Base-by-base conservation (phyloP, 2,888 invertebrate genomes). In the Coenonympha arcania region DNA sequence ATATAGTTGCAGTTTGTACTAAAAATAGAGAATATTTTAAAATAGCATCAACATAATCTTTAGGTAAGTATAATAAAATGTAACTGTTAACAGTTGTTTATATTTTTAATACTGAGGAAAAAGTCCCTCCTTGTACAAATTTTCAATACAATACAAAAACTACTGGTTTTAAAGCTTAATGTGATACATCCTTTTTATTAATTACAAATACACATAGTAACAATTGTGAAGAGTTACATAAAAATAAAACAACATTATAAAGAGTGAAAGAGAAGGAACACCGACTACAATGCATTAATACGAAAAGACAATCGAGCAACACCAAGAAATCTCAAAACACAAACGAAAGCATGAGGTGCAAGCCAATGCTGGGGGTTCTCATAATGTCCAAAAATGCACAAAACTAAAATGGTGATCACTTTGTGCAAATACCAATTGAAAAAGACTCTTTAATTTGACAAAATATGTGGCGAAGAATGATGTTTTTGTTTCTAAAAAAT, bases 251-350 rank as follows among this genome's bases (percentile, higher is more conserved):
- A 33, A 24, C 56, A 59, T 58, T 67, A 58, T 68, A 58, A 71
- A 69, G 73, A 75, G 79, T 78, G 71, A 83, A 84, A 86, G 86
- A 86, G 86, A 86, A 85, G 63, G 86, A 86, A 86, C 86, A 86
- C 84, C 76, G 83, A 83, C 85, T 85, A 86, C 76, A 72, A 52
- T 52, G 67, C 70, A 81, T 70, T 42, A 42, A 31, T 43, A 50
- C 28, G 72, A 64, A 72, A 71, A 72, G 72, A 70, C 66, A 70
- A 68, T 65, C 73, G 76, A 76, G 69, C 73, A 76, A 59, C 58
- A 56, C 54, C 57, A 64, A 63, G 60, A 55, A 48, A 46, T 55
- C 55, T 61, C 54, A 57, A 53, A 58, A 58, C 58, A 48, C 55
- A 67, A 72, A 71, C 65, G 68, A 65, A 82, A 84, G 81, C 82